Percentiles rank a stretch among this genome's conserved stretches.
phyloP scores from a whole-genome alignment of 2,113 vertebrate genomes.

The Chaetorhynchus papuensis region DNA sequence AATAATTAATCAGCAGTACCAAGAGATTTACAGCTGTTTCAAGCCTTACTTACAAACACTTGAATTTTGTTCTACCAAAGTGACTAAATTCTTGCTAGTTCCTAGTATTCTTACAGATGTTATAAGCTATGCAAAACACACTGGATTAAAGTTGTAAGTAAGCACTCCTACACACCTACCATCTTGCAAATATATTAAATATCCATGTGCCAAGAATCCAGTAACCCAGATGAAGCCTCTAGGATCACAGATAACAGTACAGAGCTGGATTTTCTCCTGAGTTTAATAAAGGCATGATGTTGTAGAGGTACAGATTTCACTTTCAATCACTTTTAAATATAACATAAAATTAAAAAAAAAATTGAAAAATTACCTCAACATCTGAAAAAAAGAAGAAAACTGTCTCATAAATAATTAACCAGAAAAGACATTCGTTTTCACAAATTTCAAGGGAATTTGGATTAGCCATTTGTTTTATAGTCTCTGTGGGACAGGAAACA shows the following conservation, averaged over 20 bases:
- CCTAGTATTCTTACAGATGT: neutral
- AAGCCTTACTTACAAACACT: neutral
- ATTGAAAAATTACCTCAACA: neutral
- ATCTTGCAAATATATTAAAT: neutral
- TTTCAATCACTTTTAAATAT: neutral
- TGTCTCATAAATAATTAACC: neutral
- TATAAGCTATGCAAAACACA: neutral
- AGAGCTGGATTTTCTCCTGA: neutral
- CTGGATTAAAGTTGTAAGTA: neutral
- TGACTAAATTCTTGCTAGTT: neutral
- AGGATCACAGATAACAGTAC: neutral
- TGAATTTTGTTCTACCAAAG: neutral
- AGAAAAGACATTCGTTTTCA: neutral
- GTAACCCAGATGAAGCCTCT: neutral
- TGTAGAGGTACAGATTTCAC: neutral
- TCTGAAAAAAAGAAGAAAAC: neutral
- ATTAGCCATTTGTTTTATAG: neutral
- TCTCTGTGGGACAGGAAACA: neutral
- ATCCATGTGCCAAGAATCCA: neutral
- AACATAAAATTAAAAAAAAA: neutral
- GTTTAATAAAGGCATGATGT: neutral
- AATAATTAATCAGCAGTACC: neutral
- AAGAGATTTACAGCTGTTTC: neutral
- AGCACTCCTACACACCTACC: neutral
- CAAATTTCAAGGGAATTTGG: neutral